Evolutionary conservation across 2,113 vertebrate species (phyloP), one percentile per base, ranked within the genome.

Genomic region (Nansenia antarctica): DNA sequence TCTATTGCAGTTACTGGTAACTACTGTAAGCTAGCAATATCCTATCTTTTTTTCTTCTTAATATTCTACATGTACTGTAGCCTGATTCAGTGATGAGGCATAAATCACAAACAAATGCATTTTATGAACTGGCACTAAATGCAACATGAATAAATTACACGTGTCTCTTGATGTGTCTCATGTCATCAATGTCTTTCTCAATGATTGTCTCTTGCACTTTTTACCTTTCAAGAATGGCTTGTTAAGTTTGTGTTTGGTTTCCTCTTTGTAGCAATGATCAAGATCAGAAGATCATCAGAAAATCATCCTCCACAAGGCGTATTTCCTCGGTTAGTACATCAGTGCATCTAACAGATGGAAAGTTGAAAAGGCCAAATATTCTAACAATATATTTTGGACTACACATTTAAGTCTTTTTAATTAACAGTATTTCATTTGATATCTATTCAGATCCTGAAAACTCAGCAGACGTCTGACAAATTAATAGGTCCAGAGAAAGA

Each of bases 371-470:
- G 24, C n/a, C n/a, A 14, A 27, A 27, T 39, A n/a, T 37, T 34
- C 8, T 18, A 32, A 52, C 7, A 53, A 52, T 12, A 49, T 12
- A 2, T 39, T 65, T 45, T 64, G 27, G 12, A 15, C 37, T 31
- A 18, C 5, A 39, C 5, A 47, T 37, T 39, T 49, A 32, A 49
- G 18, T 6, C 20, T n/a, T 22, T n/a, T 49, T 15, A 49, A 49
- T 49, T 9, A 22, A 49, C n/a, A n/a, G n/a, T 49, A 49, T 49
- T 49, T 20, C 20, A 22, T 78, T 83, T 20, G n/a, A 55, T 42
- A 11, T 22, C 27, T 1, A 29, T 72, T 55, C 65, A 93, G 92
- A 93, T 93, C 80, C 85, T 93, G 68, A 93, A 93, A 81, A 86
- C 79, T 20, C 78, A 90, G 24, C 79, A 85, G 37, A 87, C 80